Evolutionary conservation across 2,113 vertebrate species (phyloP).

Genomic region (Atrichornis clamosus): DNA sequence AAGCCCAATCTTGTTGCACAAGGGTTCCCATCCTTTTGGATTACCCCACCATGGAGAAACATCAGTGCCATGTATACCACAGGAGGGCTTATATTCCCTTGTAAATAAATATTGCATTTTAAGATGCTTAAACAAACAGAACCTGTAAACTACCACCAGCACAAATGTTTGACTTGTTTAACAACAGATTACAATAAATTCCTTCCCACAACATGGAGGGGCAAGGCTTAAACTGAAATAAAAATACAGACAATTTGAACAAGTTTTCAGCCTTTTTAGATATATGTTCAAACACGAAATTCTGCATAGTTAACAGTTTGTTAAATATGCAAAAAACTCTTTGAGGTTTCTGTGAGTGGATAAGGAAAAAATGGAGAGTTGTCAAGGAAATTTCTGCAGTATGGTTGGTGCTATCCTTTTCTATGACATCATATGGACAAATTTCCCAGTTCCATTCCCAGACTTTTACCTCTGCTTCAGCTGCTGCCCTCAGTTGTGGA

Average conservation of each 20-base stretch:
- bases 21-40: background rate
- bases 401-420: background rate
- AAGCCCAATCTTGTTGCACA: background rate
- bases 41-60: background rate
- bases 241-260: background rate
- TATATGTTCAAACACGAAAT: background rate
- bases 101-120: background rate
- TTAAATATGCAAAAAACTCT: background rate
- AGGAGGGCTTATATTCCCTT: background rate
- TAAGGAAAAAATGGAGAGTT: background rate
- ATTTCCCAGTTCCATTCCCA: background rate
- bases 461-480: background rate
- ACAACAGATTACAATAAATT: background rate
- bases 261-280: background rate
- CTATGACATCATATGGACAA: background rate
- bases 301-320: background rate
- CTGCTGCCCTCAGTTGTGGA: background rate
- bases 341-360: background rate
- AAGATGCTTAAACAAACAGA: background rate
- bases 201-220: background rate
- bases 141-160: background rate
- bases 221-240: background rate
- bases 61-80: background rate
- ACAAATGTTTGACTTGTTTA: background rate
- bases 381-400: background rate